These are phyloP conservation scores for Physeter macrocephalus DNA, from an alignment of 2,113 vertebrate genomes.

Conservation along the genomic window DNA sequence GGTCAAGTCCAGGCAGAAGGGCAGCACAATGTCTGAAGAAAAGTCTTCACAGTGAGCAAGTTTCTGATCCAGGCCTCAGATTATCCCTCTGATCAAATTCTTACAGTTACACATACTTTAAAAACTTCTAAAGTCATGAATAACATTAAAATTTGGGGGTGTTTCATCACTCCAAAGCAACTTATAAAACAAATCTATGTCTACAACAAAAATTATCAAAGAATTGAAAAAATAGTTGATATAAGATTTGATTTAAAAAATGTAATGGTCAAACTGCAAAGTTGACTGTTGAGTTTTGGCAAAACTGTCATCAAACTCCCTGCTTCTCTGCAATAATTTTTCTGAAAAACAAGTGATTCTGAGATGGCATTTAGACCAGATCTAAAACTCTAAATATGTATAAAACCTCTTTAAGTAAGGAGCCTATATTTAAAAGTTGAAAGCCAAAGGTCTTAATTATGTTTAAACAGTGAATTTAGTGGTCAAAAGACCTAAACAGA, in stretches of 20 bases:
- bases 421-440: background rate
- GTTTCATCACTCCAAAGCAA: background rate
- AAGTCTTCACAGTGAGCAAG: background rate
- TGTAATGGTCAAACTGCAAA: background rate
- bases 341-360: background rate
- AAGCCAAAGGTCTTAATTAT: background rate
- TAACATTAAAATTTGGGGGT: background rate
- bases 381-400: background rate
- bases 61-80: background rate
- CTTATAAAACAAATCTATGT: background rate
- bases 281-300: background rate
- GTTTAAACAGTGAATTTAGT: background rate
- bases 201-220: slow-evolving; percentile 15
- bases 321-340: background rate
- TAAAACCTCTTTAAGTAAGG: background rate
- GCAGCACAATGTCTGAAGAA: background rate
- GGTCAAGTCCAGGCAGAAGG: background rate
- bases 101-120: background rate
- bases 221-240: background rate
- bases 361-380: background rate
- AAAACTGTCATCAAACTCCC: background rate
- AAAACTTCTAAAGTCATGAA: background rate
- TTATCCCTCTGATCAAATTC: background rate
- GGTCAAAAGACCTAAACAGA: background rate
- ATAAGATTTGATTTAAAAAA: background rate